A percentile compares a stretch with the other conserved stretches of the same genome.
Evolutionary conservation across 2,113 vertebrate genomes (phyloP).

Genomic region (Festucalex cinctus): DNA sequence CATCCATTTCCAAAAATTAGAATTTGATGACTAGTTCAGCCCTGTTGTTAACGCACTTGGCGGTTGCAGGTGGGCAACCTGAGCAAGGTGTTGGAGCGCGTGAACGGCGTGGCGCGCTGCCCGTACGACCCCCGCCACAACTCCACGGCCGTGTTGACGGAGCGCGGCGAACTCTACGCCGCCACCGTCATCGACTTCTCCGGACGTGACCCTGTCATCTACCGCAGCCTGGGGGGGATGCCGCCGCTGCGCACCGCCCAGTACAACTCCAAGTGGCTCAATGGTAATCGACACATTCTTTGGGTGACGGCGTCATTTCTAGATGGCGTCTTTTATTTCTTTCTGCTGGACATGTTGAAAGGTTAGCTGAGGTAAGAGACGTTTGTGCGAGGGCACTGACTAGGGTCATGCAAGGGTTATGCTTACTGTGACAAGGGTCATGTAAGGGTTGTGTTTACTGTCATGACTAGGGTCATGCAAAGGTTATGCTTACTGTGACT

Average conservation of each 20-base stretch:
- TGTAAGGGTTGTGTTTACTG: too few species aligned
- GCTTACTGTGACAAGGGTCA: too few species aligned
- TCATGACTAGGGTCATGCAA: too few species aligned
- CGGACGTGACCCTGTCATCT: constrained; percentile 94
- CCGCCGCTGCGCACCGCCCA: constrained; percentile 93
- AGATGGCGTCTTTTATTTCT: background rate
- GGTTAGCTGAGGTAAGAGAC: background rate
- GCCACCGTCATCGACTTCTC: constrained; percentile 99
- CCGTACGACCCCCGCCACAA: constrained; percentile 96
- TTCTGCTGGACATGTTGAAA: background rate
- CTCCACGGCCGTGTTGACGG: constrained; percentile 94
- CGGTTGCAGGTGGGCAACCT: constrained; percentile 85
- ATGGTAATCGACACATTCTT: too few species aligned
- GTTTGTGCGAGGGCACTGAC: background rate
- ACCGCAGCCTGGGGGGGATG: constrained; percentile 92
- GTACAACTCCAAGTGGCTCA: constrained; percentile 99
- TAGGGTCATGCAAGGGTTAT: too few species aligned
- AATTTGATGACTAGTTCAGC: too few species aligned
- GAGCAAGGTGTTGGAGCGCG: constrained; percentile 86
- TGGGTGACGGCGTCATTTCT: background rate
- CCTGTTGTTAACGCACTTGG: too few species aligned
- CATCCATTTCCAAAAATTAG: too few species aligned
- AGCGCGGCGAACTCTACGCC: constrained; percentile 91
- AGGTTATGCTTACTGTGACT: too few species aligned
- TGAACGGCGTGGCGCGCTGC: constrained; percentile 95